These are phyloP conservation scores for Okapia johnstoni DNA, from an alignment of 2,113 vertebrate genomes.

Conservation along the genomic window DNA sequence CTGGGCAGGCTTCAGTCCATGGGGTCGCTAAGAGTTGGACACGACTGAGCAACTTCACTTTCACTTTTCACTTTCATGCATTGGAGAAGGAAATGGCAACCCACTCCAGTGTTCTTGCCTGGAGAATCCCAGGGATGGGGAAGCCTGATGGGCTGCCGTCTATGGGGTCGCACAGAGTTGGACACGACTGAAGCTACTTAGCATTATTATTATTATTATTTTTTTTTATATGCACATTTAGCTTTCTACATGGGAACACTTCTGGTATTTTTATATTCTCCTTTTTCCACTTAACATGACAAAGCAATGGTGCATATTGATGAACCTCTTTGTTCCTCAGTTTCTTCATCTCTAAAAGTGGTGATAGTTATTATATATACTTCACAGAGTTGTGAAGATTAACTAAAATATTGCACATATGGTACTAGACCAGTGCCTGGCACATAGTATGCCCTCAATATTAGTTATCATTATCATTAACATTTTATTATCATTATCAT, in stretches of 20 bases:
- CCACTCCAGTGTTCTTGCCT: too few species aligned
- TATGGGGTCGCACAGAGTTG: too few species aligned
- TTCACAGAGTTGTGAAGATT: not conserved
- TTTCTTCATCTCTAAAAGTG: not conserved
- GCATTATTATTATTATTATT: not conserved
- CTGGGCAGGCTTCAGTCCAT: too few species aligned
- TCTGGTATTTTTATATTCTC: not conserved
- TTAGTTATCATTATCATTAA: not conserved
- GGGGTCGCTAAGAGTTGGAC: too few species aligned
- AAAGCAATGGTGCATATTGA: not conserved
- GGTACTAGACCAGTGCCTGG: not conserved
- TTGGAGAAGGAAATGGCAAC: too few species aligned
- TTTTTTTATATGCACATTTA: not conserved
- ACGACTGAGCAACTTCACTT: too few species aligned
- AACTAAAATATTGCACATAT: not conserved
- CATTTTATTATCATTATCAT: not conserved
- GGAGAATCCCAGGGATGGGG: too few species aligned
- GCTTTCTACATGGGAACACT: not conserved
- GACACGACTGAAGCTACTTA: too few species aligned
- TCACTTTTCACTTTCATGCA: too few species aligned
- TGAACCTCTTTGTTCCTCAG: not conserved
- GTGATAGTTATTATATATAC: not conserved
- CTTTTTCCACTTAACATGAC: not conserved
- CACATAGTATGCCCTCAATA: not conserved
- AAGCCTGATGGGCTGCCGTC: too few species aligned